Conservation (phyloP, 1,140 invertebrate genomes). For the Drosophila erecta region DNA sequence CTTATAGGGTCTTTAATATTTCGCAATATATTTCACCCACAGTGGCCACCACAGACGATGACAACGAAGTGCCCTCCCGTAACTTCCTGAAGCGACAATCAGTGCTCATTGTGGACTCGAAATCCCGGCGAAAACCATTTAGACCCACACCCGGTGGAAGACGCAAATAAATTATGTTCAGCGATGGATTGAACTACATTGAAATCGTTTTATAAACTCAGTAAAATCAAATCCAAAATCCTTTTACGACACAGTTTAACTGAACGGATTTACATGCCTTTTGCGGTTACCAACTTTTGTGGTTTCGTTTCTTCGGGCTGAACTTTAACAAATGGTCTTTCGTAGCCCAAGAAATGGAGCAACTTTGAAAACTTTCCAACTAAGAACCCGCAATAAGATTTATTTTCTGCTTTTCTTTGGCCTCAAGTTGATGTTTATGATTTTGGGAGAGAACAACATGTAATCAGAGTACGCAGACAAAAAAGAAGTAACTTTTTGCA, state of each 20-base stretch:
- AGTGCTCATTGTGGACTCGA: slow-evolving; percentile 92
- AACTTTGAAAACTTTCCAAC: too few species aligned
- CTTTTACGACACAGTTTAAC: too few species aligned
- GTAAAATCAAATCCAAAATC: background rate
- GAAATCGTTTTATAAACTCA: background rate
- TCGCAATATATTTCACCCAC: slow-evolving; percentile 1
- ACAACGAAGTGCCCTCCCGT: slow-evolving; percentile 92
- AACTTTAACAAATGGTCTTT: too few species aligned
- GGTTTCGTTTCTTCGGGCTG: too few species aligned
- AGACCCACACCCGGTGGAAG: slow-evolving; percentile 75
- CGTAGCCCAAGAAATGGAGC: too few species aligned
- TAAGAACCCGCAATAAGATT: too few species aligned
- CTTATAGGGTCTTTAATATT: background rate
- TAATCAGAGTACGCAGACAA: background rate
- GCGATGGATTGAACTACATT: background rate
- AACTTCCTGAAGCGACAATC: slow-evolving; percentile 92
- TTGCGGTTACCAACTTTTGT: background rate
- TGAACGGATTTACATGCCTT: too few species aligned
- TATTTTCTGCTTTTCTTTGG: too few species aligned
- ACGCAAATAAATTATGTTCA: slow-evolving; percentile 45
- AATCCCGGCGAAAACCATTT: slow-evolving; percentile 91
- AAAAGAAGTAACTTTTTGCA: background rate
- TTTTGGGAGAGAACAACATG: background rate
- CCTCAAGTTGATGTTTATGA: too few species aligned
- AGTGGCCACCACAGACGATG: slow-evolving; percentile 89